A percentile compares a stretch with the other conserved stretches of the same genome.
phyloP scores from a whole-genome alignment of 1,140 invertebrate species.

The Drosophila dunni region DNA sequence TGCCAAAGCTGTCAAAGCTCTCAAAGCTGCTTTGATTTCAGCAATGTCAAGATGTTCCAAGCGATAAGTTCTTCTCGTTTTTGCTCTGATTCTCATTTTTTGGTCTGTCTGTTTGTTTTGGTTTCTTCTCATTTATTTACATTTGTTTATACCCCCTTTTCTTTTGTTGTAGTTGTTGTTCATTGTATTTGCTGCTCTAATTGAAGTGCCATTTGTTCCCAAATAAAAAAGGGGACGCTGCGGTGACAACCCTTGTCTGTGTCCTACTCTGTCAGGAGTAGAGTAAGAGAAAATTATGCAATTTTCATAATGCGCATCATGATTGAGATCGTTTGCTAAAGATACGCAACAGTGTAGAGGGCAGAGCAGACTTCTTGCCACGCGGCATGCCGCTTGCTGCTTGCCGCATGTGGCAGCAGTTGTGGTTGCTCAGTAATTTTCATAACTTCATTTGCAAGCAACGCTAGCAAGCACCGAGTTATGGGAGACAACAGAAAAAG shows the following conservation, averaged over 20 bases:
- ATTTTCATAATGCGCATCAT: constrained; percentile 75
- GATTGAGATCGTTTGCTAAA: constrained; percentile 71
- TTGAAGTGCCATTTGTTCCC: constrained; percentile 67
- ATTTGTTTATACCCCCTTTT: constrained; percentile 53
- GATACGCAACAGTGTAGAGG: constrained; percentile 42
- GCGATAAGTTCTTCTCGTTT: background rate
- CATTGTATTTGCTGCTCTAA: constrained; percentile 64
- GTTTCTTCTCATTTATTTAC: constrained; percentile 51
- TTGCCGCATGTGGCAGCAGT: constrained; percentile 32
- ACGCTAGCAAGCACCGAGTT: constrained; percentile 3
- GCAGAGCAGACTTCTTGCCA: background rate
- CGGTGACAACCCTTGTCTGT: constrained; percentile 49
- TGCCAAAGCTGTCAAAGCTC: constrained; percentile 35
- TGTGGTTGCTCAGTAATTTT: constrained; percentile 71
- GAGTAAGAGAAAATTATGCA: constrained; percentile 62
- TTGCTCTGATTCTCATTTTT: background rate
- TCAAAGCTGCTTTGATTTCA: constrained; percentile 46
- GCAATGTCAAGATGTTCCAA: constrained; percentile 20
- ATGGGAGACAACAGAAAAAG: background rate
- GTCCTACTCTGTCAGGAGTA: too few species aligned
- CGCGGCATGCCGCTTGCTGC: constrained; percentile 44
- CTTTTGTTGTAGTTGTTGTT: too few species aligned
- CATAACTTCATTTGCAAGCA: constrained; percentile 79
- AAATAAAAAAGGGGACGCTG: background rate
- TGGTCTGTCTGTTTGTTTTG: background rate